Percentiles rank a stretch among this genome's conserved stretches.
These are phyloP conservation scores for Crossoptilon crossoptilon DNA, from an alignment of 2,797 vertebrate genomes.

Conservation along the genomic window DNA sequence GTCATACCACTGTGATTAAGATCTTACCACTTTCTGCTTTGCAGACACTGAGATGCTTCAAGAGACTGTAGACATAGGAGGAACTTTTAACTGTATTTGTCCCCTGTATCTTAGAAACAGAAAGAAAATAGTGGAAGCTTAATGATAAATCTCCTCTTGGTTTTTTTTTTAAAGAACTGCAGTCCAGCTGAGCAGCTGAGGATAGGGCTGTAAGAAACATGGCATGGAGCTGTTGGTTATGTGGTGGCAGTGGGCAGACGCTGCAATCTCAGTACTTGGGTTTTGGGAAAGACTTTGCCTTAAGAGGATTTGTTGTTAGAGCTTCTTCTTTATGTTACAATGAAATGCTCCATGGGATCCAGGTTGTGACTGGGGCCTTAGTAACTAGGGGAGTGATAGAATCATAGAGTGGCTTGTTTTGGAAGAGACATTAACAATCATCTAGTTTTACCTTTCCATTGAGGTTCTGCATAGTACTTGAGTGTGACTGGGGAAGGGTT, in stretches of 20 bases:
- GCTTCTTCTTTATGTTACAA: not conserved
- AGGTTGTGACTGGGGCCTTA: accelerated
- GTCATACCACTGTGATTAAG: not conserved
- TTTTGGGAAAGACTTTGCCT: not conserved
- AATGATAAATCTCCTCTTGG: not conserved
- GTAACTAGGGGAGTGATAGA: not conserved
- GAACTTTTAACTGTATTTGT: not conserved
- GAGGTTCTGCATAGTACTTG: accelerated
- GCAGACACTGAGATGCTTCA: not conserved
- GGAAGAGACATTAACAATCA: not conserved
- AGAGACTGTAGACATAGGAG: not conserved
- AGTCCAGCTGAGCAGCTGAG: not conserved
- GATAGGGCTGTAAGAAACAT: not conserved
- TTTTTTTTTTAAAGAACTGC: not conserved
- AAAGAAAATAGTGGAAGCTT: not conserved
- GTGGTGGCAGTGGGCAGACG: not conserved
- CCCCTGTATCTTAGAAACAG: not conserved
- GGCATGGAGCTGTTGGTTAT: not conserved
- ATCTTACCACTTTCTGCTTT: not conserved
- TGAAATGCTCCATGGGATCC: not conserved
- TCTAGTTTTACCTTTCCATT: not conserved
- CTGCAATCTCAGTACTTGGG: not conserved
- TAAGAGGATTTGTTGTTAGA: not conserved
- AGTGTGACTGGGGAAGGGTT: not conserved
- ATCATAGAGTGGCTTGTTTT: not conserved